Evolutionary conservation across 2,113 vertebrate species (phyloP).

Genomic region (Octodon degus): DNA sequence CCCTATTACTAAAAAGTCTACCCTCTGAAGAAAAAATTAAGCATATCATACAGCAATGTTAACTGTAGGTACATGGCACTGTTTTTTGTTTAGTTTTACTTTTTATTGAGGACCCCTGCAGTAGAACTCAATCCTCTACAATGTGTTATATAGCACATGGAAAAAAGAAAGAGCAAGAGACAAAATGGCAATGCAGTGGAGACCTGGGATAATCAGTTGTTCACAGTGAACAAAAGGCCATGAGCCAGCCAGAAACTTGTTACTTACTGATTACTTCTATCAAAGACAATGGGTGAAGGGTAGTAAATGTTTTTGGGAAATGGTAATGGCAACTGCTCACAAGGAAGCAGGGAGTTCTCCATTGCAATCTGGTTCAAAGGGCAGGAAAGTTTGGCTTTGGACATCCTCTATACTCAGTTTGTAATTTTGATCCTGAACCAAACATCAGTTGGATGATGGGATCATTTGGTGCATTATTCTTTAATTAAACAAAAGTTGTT

Average conservation of each 20-base stretch:
- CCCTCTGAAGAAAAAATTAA: background rate
- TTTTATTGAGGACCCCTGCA: background rate
- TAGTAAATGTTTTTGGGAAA: background rate
- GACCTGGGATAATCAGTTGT: background rate
- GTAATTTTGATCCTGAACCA: background rate
- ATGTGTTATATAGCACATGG: background rate
- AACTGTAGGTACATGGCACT: too few relatives aligned
- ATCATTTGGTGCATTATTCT: background rate
- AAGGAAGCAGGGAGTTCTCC: background rate
- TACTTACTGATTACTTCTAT: background rate
- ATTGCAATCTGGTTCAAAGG: background rate
- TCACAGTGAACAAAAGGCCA: background rate
- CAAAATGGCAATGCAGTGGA: background rate
- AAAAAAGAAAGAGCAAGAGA: background rate
- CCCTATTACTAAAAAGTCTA: background rate
- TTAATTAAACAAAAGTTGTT: conserved; percentile 4
- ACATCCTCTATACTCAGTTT: background rate
- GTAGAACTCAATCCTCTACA: background rate
- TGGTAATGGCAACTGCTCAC: background rate
- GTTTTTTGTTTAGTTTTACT: background rate
- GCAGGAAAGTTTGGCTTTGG: background rate
- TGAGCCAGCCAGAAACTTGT: background rate
- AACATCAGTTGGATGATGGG: background rate
- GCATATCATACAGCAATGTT: background rate
- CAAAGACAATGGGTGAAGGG: background rate